phyloP scores from a whole-genome alignment of 2,797 vertebrate species.

The Sebastes cheni region DNA sequence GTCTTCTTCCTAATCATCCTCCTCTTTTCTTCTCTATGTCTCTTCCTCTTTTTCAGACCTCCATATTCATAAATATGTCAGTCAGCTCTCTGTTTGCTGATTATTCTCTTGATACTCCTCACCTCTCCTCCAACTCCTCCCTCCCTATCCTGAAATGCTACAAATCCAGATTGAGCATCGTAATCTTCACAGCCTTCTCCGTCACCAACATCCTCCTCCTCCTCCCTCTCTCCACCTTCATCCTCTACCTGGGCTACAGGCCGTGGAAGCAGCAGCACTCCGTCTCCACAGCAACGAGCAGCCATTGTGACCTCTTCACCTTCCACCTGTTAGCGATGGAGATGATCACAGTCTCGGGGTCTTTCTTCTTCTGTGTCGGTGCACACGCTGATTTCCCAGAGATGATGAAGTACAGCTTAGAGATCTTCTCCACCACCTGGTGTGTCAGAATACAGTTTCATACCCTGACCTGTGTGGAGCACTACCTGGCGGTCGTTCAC shows the following conservation, averaged over 20 bases:
- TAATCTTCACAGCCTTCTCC: neutral
- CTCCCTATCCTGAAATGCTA: too few species aligned
- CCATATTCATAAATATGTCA: neutral
- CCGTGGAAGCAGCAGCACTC: neutral
- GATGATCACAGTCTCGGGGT: too few species aligned
- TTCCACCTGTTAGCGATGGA: too few species aligned
- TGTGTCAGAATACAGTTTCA: neutral
- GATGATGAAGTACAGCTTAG: neutral
- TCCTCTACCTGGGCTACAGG: neutral
- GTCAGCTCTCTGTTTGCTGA: neutral
- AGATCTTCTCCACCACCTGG: too few species aligned
- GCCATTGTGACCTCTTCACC: neutral
- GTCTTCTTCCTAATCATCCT: too few species aligned
- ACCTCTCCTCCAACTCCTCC: too few species aligned
- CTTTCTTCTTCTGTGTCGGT: too few species aligned
- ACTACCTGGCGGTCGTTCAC: conserved; percentile 18
- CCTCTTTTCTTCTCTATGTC: neutral
- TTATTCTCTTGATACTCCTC: too few species aligned
- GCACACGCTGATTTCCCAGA: too few species aligned
- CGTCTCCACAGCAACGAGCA: neutral
- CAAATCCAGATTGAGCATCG: too few species aligned
- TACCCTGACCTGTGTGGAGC: conserved; percentile 30
- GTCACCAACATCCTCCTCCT: neutral
- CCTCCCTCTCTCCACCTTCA: neutral
- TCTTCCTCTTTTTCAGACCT: neutral